Conservation (phyloP, 2,888 invertebrate genomes). For the Punctoribates punctum region DNA sequence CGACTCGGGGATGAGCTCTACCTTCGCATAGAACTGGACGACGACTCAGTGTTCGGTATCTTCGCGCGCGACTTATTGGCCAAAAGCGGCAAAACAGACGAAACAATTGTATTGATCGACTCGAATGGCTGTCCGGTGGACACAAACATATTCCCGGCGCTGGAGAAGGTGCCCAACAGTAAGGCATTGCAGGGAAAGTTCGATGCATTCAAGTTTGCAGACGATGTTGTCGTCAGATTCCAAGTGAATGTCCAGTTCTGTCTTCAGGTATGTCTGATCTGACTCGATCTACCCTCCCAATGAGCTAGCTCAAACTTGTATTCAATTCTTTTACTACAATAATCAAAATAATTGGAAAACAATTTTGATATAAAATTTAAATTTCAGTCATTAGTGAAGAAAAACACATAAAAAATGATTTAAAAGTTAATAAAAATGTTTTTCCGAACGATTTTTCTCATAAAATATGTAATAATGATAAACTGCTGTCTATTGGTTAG, state of each 20-base stretch:
- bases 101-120: constrained; percentile 64
- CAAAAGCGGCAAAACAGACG: constrained; percentile 67
- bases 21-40: constrained; percentile 61
- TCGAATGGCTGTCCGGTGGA: constrained; percentile 69
- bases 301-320: background rate
- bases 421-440: too few species aligned
- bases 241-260: constrained; percentile 78
- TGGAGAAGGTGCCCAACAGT: constrained; percentile 49
- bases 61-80: constrained; percentile 75
- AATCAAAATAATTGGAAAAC: too few species aligned
- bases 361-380: too few species aligned
- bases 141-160: constrained; percentile 52
- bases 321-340: background rate
- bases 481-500: constrained; percentile 48
- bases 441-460: too few species aligned
- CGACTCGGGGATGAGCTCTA: constrained; percentile 66
- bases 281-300: constrained; percentile 48
- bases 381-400: too few species aligned
- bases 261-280: constrained; percentile 64
- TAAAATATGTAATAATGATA: too few species aligned
- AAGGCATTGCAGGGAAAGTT: constrained; percentile 57
- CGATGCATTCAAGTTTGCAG: constrained; percentile 80
- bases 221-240: constrained; percentile 75
- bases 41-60: constrained; percentile 59
- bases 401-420: too few species aligned